Base-by-base conservation (phyloP, 2,113 vertebrate genomes). In the Ceyx margarethae region DNA sequence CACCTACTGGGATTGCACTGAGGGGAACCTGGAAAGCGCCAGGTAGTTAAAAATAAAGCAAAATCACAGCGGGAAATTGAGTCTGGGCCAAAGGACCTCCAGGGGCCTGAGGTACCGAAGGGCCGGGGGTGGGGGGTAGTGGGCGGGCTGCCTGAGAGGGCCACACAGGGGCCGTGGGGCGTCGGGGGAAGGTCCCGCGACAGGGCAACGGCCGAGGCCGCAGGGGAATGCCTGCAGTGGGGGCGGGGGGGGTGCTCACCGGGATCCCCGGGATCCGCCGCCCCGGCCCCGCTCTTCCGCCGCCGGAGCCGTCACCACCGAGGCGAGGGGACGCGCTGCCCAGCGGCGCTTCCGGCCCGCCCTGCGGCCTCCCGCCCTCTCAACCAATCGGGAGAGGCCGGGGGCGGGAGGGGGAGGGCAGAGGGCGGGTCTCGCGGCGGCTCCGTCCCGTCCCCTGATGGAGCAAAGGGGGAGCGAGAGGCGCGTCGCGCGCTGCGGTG, bases 371-470 rank as follows among this genome's bases (percentile, higher is more conserved):
- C 13, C 12, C 19, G 5, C 22, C 8, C 2, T 7, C 5, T 1
- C 45, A 61, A 45, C 90, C 93, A 87, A 94, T 91, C 3, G 14
- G 9, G 0, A 73, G 48, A 16, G 20, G n/a, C 2, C 7, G 6
- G 0, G 5, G 10, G 11, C 1, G 1, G 0, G 2, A 50, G 2
- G 20, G 4, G 77, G 4, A 40, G 17, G 5, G 0, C 2, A 0
- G 2, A 2, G 1, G 25, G 40, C n/a, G 61, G 83, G 61, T 5
- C 42, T 17, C 0, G 5, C 0, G 0, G 0, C 1, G 1, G 7
- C 6, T 31, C 15, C 16, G 53, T 11, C 9, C 6, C 76, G 28
- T 77, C 88, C 25, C 5, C 11, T 21, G 23, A 0, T 1, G 6
- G 33, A 11, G 16, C 9, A 2, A 51, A 5, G 16, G 2, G 3